phyloP scores from a whole-genome alignment of 2,888 invertebrate genomes.

The Aphelenchoides bicaudatus region DNA sequence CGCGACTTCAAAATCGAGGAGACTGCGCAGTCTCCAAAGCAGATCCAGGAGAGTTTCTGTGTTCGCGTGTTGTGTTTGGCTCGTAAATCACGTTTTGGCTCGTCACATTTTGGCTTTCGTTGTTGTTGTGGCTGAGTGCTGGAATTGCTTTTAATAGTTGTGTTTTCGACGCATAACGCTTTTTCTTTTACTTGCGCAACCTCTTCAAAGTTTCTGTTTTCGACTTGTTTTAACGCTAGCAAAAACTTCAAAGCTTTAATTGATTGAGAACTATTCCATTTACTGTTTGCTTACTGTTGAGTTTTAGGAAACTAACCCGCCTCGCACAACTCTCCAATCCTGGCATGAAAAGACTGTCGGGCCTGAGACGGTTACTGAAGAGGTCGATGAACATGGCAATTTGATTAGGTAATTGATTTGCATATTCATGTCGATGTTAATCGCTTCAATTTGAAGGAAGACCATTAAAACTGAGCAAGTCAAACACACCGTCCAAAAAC shows the following conservation, averaged over 20 bases:
- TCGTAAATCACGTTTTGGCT: no score
- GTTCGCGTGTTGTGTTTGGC: background rate
- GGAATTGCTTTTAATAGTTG: no score
- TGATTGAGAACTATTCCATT: no score
- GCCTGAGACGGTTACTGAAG: conserved; percentile 51
- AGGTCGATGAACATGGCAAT: conserved; percentile 54
- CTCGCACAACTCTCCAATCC: conserved; percentile 53
- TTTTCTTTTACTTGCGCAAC: no score
- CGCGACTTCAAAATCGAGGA: conserved; percentile 26
- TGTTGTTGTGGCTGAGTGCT: no score
- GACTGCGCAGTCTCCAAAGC: conserved; percentile 23
- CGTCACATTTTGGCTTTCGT: no score
- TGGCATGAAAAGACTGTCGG: conserved; percentile 54
- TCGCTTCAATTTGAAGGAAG: conserved; percentile 37
- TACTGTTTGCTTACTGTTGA: conserved; percentile 8
- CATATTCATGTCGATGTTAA: background rate
- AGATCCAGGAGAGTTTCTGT: conserved; percentile 25
- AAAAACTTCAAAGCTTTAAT: no score
- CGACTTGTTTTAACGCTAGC: no score
- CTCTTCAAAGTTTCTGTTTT: no score
- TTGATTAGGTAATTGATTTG: conserved; percentile 45
- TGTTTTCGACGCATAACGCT: no score
- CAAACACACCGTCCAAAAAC: conserved; percentile 56
- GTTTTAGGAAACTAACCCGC: conserved; percentile 53
- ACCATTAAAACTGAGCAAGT: conserved; percentile 56